A percentile compares a stretch with the other conserved stretches of the same genome.
Evolutionary conservation across 92 coral and sea anemone species (phyloP).

Genomic region (Epizoanthus ramosus): DNA sequence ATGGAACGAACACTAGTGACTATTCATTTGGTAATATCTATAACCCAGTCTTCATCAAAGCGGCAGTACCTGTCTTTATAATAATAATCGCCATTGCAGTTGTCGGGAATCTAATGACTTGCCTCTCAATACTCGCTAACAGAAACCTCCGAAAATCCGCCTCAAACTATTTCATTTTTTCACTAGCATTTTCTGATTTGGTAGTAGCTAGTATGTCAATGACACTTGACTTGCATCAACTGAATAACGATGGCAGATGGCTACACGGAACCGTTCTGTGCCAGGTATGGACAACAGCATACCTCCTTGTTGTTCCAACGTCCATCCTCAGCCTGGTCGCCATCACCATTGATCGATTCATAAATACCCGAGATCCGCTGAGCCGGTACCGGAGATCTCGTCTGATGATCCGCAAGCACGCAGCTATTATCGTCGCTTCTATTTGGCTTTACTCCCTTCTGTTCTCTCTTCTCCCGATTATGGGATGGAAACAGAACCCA

Average conservation of each 20-base stretch:
- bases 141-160: constrained; percentile 51
- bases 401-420: constrained; percentile 50
- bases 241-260: constrained; percentile 47
- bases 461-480: constrained; percentile 61
- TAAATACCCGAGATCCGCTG: constrained; percentile 55
- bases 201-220: constrained; percentile 58
- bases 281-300: constrained; percentile 60
- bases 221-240: constrained; percentile 65
- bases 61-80: constrained; percentile 1
- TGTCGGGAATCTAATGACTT: constrained; percentile 58
- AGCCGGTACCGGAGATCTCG: constrained; percentile 51
- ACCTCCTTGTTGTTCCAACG: constrained; percentile 67
- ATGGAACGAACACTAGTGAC: no score
- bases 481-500: constrained; percentile 64
- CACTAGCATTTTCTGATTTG: constrained; percentile 70
- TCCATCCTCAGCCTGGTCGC: constrained; percentile 53
- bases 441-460: constrained; percentile 70
- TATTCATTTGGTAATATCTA: no score
- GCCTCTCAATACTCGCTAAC: constrained; percentile 54
- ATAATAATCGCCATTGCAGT: constrained; percentile 52
- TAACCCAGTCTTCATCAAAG: no score
- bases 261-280: constrained; percentile 55
- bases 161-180: constrained; percentile 54
- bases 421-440: constrained; percentile 17
- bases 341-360: constrained; percentile 58